Evolutionary conservation across 2,113 vertebrate genomes (phyloP).

Genomic region (Onychostruthus taczanowskii): DNA sequence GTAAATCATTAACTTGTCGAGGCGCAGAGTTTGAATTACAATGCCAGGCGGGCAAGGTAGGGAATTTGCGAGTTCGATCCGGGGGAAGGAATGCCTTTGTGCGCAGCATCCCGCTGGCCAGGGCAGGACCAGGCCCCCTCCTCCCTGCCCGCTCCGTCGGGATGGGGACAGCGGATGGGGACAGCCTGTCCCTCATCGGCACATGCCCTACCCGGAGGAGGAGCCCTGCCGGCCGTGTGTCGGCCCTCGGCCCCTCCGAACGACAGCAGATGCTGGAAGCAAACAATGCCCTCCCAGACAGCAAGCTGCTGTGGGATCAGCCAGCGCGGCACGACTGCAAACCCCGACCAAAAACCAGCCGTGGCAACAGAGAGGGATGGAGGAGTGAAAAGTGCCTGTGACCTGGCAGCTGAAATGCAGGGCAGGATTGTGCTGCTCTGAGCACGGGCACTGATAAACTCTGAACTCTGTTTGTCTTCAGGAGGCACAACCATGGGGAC

Average conservation of each 20-base stretch:
- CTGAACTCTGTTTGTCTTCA: not conserved
- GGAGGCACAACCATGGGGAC: not conserved
- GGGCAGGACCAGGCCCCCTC: not conserved
- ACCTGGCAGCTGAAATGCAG: not conserved
- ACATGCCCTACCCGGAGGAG: slow-evolving; percentile 46
- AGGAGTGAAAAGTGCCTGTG: not conserved
- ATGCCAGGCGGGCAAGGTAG: not conserved
- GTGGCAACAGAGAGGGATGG: not conserved
- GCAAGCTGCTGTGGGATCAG: slow-evolving; percentile 8
- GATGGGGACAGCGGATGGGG: not conserved
- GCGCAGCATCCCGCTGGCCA: not conserved
- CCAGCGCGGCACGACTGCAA: not conserved
- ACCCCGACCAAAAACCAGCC: not conserved
- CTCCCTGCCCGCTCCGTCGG: not conserved
- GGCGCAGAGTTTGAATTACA: slow-evolving; percentile 53
- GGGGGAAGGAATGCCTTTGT: slow-evolving; percentile 37
- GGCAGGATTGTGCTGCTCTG: not conserved
- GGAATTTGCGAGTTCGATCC: slow-evolving; percentile 62
- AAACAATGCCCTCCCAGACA: slow-evolving; percentile 4
- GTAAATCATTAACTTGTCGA: slow-evolving; percentile 68
- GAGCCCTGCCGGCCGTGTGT: slow-evolving; percentile 20
- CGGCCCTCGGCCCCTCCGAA: not conserved
- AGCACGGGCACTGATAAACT: not conserved
- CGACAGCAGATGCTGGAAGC: slow-evolving; percentile 31
- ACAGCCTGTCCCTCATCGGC: slow-evolving; percentile 22